Evolutionary conservation across 2,113 vertebrate species (phyloP).

Genomic region (Jacana jacana): DNA sequence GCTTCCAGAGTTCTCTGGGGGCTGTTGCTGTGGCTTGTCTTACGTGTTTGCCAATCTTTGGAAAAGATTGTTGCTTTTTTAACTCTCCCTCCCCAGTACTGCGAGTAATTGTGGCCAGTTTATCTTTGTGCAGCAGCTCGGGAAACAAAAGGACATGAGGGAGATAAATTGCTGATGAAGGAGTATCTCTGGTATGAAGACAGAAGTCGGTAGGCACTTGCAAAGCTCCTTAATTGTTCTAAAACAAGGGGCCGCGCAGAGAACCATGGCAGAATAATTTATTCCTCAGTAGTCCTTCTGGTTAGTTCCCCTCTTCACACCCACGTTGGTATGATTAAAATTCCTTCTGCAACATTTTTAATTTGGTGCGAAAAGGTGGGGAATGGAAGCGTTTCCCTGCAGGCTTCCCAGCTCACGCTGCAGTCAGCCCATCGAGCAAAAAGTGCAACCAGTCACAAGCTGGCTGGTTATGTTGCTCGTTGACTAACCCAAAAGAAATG

Average conservation of each 20-base stretch:
- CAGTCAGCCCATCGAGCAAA: neutral
- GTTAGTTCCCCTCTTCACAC: neutral
- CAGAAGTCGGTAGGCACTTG: neutral
- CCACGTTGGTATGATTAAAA: neutral
- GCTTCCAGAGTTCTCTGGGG: neutral
- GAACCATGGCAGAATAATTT: neutral
- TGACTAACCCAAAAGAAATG: neutral
- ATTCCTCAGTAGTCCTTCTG: neutral
- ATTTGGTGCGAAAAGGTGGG: neutral
- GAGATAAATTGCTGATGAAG: neutral
- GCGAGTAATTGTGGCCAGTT: neutral
- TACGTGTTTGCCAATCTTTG: neutral
- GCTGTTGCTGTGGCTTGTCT: neutral
- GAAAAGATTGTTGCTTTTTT: neutral
- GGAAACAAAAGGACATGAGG: neutral
- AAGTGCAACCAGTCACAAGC: conserved; percentile 5
- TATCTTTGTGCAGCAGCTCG: neutral
- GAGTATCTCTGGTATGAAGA: neutral
- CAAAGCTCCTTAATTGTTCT: neutral
- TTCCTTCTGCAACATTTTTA: neutral
- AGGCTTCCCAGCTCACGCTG: neutral
- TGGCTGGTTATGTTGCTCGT: neutral
- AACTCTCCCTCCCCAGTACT: neutral
- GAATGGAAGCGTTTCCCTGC: neutral
- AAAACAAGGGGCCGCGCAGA: neutral